A percentile compares a stretch with the other conserved stretches of the same genome.
phyloP scores from a whole-genome alignment of 2,113 vertebrate genomes.

The Tenrec ecaudatus region DNA sequence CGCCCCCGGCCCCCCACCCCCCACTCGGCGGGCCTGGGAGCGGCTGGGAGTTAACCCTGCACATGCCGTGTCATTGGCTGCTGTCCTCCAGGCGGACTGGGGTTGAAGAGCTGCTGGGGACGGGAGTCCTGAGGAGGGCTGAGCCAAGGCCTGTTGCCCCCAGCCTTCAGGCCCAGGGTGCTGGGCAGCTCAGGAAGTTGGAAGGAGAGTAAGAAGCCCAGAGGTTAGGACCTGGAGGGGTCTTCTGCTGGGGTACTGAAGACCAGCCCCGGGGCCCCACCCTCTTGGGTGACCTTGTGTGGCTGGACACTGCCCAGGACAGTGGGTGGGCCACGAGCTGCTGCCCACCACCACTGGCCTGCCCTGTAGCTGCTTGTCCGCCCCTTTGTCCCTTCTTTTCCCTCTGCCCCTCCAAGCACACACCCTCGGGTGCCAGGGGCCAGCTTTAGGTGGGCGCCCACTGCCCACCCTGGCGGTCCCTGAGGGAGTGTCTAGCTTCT shows the following conservation, averaged over 20 bases:
- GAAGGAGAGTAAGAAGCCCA: neutral
- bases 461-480: neutral
- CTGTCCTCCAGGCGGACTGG: neutral
- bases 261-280: neutral
- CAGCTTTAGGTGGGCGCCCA: neutral
- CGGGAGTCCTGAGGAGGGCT: neutral
- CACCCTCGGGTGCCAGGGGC: neutral
- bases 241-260: accelerated
- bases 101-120: neutral
- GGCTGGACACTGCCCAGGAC: neutral
- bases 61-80: neutral
- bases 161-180: neutral
- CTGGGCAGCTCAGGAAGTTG: neutral
- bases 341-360: neutral
- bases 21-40: slow-evolving; percentile 64
- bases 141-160: neutral
- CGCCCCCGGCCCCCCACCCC: slow-evolving; percentile 83
- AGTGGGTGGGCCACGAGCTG: too few relatives aligned
- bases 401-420: neutral
- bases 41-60: slow-evolving; percentile 84
- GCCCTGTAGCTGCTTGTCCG: neutral
- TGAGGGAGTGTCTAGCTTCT: neutral
- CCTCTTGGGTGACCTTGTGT: neutral
- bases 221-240: neutral
- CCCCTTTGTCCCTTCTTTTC: neutral